These are phyloP conservation scores for Ctenodactylus gundi DNA, from an alignment of 2,113 vertebrate genomes.

Conservation along the genomic window DNA sequence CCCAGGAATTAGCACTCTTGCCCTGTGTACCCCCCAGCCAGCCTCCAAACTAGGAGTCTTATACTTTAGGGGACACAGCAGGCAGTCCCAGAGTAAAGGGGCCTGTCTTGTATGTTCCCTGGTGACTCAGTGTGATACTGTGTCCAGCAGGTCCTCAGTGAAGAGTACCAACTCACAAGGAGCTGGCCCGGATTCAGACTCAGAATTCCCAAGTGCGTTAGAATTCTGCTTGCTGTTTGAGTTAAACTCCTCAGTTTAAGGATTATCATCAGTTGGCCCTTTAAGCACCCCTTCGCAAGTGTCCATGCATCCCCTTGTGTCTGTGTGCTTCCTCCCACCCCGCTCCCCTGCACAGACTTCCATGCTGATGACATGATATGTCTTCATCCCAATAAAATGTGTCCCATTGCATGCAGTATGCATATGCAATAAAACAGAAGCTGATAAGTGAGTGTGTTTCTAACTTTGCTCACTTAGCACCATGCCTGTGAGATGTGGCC, in stretches of 20 bases:
- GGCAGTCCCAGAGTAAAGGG: not conserved
- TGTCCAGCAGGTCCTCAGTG: not conserved
- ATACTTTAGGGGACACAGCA: not conserved
- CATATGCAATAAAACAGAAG: not conserved
- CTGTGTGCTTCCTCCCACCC: not conserved
- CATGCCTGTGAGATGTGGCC: not conserved
- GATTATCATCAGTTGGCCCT: not conserved
- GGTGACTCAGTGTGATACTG: not conserved
- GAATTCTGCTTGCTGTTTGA: not conserved
- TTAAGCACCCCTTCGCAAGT: not conserved
- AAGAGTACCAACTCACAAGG: not conserved
- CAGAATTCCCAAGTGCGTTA: not conserved
- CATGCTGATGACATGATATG: not conserved
- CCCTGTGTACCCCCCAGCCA: not conserved
- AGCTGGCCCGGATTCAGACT: not conserved
- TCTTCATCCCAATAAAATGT: not conserved
- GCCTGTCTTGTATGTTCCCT: not conserved
- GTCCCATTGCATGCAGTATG: not conserved
- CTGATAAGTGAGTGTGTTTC: not conserved
- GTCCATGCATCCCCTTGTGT: accelerated
- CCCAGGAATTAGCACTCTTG: not conserved
- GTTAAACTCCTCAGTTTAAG: not conserved
- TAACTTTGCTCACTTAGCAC: not conserved
- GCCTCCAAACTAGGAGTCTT: not conserved
- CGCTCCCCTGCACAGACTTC: not conserved